Base-by-base conservation (phyloP, 2,888 invertebrate species). In the Andrena bucephala region DNA sequence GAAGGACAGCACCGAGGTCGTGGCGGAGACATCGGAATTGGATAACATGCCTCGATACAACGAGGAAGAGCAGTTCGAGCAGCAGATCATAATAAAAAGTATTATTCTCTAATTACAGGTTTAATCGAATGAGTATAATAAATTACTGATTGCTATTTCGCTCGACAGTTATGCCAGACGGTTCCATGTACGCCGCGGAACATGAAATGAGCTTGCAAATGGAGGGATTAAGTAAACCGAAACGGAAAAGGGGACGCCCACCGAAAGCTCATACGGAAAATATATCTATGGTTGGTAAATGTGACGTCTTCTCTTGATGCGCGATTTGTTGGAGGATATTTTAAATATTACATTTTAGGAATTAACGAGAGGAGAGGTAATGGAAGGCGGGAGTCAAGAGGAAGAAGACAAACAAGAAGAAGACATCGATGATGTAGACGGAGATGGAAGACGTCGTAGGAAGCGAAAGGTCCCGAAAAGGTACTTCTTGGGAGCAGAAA, bases 191-290 rank as follows among this genome's bases (percentile, higher is more conserved):
- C 92, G 95, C 96, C 77, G 94, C 95, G 0, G 96, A 96, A 36
- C 96, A 97, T 91, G 95, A 96, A 27, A 94, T 96, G 85, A 94
- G 96, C 2, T 93, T 97, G 24, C 95, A 95, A 94, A 95, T 96
- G 84, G 95, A 96, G 77, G 96, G 96, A 1, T 92, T 96, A 29
- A 96, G 95, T 42, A 96, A 95, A 87, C 96, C 96, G 0, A 96
- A 95, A 90, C 94, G 96, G 72, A 97, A 96, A 93, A 94, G 97
- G 36, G 97, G 97, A 7, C 94, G 97, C 59, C 97, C 97, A 13
- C 96, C 96, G 0, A 97, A 97, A 93, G 89, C 92, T 85, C 81
- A 94, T 0, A 93, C 94, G 0, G 95, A 95, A 20, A 74, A 86
- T 24, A 76, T 77, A 52, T 62, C 73, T 50, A 67, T 78, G 68